A percentile compares a stretch with the other conserved stretches of the same genome.
Conservation (phyloP, 2,888 invertebrate genomes). For the Drosophila affinis region DNA sequence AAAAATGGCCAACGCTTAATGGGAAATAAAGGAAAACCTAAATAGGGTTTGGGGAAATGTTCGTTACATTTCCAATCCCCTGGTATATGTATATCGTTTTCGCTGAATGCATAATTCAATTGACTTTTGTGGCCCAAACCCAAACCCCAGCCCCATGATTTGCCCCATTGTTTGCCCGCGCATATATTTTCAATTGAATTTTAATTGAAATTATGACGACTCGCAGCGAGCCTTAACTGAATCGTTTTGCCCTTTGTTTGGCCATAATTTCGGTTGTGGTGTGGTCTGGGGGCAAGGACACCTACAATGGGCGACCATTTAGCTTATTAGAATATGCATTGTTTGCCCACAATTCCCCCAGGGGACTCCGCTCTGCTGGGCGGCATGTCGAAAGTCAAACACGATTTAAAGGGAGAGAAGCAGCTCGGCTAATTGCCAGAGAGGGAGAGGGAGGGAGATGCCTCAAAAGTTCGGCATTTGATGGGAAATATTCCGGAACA, state of each 20-base stretch:
- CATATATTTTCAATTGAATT: slow-evolving; percentile 75
- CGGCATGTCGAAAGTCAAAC: not conserved
- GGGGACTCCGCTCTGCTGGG: not conserved
- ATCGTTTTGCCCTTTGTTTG: slow-evolving; percentile 53
- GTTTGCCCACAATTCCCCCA: slow-evolving; percentile 39
- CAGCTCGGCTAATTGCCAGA: slow-evolving; percentile 14
- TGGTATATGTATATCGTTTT: slow-evolving; percentile 19
- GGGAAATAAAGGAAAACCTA: slow-evolving; percentile 11
- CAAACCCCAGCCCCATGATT: slow-evolving; percentile 50
- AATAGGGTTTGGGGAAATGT: slow-evolving; percentile 37
- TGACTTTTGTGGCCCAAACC: slow-evolving; percentile 37
- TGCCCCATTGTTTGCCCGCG: slow-evolving; percentile 63
- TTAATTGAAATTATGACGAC: slow-evolving; percentile 72
- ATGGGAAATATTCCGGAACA: slow-evolving; percentile 9
- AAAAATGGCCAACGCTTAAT: slow-evolving; percentile 9
- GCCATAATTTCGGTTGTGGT: slow-evolving; percentile 37
- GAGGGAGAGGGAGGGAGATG: not conserved
- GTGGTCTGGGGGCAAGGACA: slow-evolving; percentile 14
- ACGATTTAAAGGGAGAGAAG: not conserved
- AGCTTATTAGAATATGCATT: slow-evolving; percentile 58
- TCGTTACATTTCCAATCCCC: slow-evolving; percentile 50
- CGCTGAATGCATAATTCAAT: slow-evolving; percentile 45
- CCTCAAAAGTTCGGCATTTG: not conserved
- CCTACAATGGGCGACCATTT: slow-evolving; percentile 57
- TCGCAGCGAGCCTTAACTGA: slow-evolving; percentile 24